These are phyloP conservation scores for Cynopterus sphinx DNA, from an alignment of 2,797 vertebrate genomes.

Conservation along the genomic window DNA sequence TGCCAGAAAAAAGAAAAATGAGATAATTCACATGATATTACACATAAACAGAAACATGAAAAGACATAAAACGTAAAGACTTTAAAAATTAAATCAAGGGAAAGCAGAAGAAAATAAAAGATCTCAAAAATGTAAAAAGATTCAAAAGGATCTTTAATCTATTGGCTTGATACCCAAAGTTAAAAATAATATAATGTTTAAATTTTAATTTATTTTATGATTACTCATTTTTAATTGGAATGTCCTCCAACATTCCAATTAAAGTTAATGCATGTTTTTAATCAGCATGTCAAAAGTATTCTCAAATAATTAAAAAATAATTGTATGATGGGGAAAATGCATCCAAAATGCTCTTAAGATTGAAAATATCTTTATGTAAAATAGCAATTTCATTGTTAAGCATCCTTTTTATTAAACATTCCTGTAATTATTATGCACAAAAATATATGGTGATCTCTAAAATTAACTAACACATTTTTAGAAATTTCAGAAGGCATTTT, in stretches of 20 bases:
- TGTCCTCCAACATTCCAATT: background rate
- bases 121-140: background rate
- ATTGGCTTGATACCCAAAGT: background rate
- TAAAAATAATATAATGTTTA: background rate
- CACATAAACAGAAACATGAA: background rate
- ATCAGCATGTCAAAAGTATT: background rate
- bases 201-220: conserved; percentile 25
- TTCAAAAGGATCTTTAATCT: background rate
- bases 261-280: background rate
- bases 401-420: background rate
- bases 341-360: background rate
- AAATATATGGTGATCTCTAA: background rate
- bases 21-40: background rate
- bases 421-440: background rate
- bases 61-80: background rate
- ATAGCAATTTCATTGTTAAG: background rate
- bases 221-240: background rate
- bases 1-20: background rate
- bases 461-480: background rate
- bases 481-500: background rate
- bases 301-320: background rate
- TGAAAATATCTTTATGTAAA: background rate
- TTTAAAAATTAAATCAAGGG: background rate
- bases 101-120: background rate
- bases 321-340: background rate